Base-by-base conservation (phyloP, 2,113 vertebrate species). In the Phoxinus phoxinus region DNA sequence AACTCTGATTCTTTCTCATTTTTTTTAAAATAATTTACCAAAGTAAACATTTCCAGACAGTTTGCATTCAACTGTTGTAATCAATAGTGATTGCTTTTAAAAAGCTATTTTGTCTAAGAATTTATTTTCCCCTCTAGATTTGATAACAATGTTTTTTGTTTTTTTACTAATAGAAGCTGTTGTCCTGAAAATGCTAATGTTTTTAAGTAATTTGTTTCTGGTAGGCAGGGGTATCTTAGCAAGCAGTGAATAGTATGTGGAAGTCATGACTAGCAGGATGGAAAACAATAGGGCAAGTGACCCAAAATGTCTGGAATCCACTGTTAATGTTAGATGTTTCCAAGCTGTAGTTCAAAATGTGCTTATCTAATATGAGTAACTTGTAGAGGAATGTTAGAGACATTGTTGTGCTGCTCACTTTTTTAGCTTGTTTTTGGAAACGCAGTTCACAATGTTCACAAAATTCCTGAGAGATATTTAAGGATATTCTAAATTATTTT, bases 231-330 rank as follows among this genome's bases (percentile, higher is more conserved):
- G n/a, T 46, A 27, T 63, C 77, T 44, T 80, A 25, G 35, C 37
- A 32, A 25, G 35, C 58, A 27, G 35, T 44, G 35, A 80, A 48
- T 51, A 67, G 58, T 32, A 67, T 67, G 17, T 81, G 79, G 44
- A 81, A 81, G 79, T 81, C 79, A 81, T 67, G 61, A 81, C 41
- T 51, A 81, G 79, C 79, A 81, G 79, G 61, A 81, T 69, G 79
- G 79, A 51, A 81, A 81, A 81, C 79, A 81, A 81, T 81, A 69
- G 79, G 59, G 61, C 51, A 81, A 81, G 44, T 69, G 61, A 69
- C 61, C 79, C 61, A 19, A 30, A 65, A 46, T 46, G 37, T 65
- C 78, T 81, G 61, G 25, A 81, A 81, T 67, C 61, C 12, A 48
- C 13, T 12, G 59, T 46, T 81, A 44, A 63, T 27, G 37, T 59